A percentile compares a stretch with the other conserved stretches of the same genome.
Evolutionary conservation across 2,888 invertebrate species (phyloP).

Genomic region (Odontothrips loti): DNA sequence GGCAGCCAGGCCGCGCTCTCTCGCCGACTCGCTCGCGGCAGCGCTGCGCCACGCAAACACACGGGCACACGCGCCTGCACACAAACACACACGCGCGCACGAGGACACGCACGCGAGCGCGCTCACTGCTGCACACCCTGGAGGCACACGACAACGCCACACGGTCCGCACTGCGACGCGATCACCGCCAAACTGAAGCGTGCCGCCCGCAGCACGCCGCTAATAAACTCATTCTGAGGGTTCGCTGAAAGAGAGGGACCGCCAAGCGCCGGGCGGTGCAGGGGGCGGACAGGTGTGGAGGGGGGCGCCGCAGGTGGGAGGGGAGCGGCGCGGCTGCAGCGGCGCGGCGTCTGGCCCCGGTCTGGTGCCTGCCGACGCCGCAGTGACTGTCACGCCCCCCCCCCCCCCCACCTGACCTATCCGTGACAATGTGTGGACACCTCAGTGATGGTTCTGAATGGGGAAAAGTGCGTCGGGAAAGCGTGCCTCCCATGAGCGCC

Average conservation of each 20-base stretch:
- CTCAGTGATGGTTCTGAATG: too few relatives aligned
- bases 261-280: neutral
- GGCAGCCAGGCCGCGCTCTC: too few relatives aligned
- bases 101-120: neutral
- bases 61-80: too few relatives aligned
- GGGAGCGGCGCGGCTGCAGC: neutral
- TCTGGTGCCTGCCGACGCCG: neutral
- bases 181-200: constrained; percentile 11
- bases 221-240: constrained; percentile 7
- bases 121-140: neutral
- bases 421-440: too few relatives aligned
- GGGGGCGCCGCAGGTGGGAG: neutral
- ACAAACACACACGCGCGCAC: too few relatives aligned
- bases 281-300: neutral
- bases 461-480: too few relatives aligned
- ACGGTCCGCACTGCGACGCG: neutral
- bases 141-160: neutral
- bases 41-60: too few relatives aligned
- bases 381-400: neutral
- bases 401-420: neutral
- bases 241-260: neutral
- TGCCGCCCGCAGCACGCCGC: neutral
- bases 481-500: too few relatives aligned
- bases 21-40: too few relatives aligned
- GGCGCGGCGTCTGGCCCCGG: neutral